phyloP scores from a whole-genome alignment of 2,113 vertebrate species.

The Mesitornis unicolor region DNA sequence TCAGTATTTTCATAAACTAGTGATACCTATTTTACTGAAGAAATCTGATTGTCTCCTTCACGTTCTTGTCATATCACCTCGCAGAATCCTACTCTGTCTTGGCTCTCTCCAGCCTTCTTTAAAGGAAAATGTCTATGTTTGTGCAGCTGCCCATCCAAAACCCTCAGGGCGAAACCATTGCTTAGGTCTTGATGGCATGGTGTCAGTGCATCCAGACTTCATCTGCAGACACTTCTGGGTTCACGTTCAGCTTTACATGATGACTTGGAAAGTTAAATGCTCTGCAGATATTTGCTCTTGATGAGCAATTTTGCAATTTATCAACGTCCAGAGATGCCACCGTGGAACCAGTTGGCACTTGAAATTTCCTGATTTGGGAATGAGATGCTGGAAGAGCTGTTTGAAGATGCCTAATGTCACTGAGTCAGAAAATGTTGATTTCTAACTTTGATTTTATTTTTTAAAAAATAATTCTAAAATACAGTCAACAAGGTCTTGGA shows the following conservation, averaged over 20 bases:
- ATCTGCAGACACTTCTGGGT: not conserved
- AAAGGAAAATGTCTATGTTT: not conserved
- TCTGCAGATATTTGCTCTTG: not conserved
- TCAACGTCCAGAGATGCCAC: not conserved
- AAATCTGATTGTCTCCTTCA: not conserved
- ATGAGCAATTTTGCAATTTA: not conserved
- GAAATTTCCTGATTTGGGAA: not conserved
- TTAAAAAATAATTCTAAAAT: not conserved
- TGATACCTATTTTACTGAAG: not conserved
- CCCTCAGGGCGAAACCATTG: not conserved
- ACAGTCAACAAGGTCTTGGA: not conserved
- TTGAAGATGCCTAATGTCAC: not conserved
- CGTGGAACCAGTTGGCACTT: not conserved
- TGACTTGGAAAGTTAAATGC: not conserved
- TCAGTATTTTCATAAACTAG: not conserved
- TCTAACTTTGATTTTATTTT: not conserved
- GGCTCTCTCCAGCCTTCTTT: not conserved
- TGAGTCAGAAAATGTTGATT: not conserved
- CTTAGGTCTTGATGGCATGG: rapidly evolving
- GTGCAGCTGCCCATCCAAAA: not conserved
- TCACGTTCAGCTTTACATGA: not conserved
- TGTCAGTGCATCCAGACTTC: not conserved
- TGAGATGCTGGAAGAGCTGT: not conserved
- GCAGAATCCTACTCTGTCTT: rapidly evolving
- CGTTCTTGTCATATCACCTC: not conserved